phyloP scores from a whole-genome alignment of 2,113 vertebrate genomes.

The Carettochelys insculpta region DNA sequence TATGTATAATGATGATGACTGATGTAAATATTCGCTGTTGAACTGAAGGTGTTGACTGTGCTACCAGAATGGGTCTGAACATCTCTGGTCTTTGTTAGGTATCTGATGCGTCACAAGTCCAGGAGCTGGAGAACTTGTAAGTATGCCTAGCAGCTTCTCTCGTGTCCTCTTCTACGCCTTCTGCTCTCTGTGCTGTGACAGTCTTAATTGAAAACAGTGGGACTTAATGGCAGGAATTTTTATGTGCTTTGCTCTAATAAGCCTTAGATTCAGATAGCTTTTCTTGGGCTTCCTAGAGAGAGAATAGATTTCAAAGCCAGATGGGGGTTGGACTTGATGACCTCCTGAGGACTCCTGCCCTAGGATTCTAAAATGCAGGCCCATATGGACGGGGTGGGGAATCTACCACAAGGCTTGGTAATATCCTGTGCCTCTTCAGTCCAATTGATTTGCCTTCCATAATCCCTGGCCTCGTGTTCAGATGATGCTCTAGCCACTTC shows the following conservation, averaged over 20 bases:
- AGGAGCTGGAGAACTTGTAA: slow-evolving; percentile 78
- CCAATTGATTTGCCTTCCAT: background rate
- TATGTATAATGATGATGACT: background rate
- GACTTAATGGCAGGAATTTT: slow-evolving; percentile 13
- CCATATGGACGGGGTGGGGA: background rate
- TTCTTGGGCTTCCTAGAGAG: background rate
- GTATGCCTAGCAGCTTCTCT: slow-evolving; percentile 33
- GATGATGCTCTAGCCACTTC: background rate
- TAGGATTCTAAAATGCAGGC: background rate
- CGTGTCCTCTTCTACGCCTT: background rate
- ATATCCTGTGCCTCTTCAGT: background rate
- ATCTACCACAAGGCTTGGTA: background rate
- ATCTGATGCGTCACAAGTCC: slow-evolving; percentile 55
- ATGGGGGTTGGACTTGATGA: no score
- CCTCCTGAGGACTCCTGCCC: no score
- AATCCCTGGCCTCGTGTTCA: no score
- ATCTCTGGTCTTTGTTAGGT: slow-evolving; percentile 68
- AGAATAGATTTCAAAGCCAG: background rate
- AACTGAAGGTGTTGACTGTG: background rate
- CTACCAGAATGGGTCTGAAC: background rate
- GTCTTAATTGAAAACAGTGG: background rate
- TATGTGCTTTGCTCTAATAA: slow-evolving; percentile 19
- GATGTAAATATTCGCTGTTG: background rate
- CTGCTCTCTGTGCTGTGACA: background rate
- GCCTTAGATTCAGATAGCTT: background rate